These are phyloP conservation scores for Araneus ventricosus DNA, from an alignment of 1,140 invertebrate genomes.

Conservation along the genomic window DNA sequence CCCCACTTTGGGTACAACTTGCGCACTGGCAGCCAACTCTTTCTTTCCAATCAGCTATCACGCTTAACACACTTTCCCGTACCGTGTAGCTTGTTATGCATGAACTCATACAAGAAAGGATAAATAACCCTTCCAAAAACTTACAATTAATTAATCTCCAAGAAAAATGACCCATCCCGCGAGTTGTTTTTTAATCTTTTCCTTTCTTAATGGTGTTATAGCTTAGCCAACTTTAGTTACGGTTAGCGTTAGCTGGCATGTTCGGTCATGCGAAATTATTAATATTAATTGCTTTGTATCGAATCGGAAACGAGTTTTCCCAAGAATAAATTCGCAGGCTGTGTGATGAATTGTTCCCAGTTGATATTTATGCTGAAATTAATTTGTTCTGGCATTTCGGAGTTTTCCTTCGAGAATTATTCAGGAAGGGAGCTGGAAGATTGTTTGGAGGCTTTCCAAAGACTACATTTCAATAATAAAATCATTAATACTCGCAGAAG, in stretches of 20 bases:
- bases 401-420: slow-evolving; percentile 37
- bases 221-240: slow-evolving; percentile 62
- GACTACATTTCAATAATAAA: slow-evolving; percentile 67
- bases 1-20: neutral
- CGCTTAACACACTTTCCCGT: slow-evolving; percentile 49
- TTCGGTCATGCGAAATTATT: slow-evolving; percentile 67
- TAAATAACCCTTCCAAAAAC: slow-evolving; percentile 72
- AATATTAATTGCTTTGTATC: slow-evolving; percentile 67
- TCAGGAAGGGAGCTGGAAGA: neutral
- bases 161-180: slow-evolving; percentile 67
- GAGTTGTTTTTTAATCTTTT: slow-evolving; percentile 44
- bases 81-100: slow-evolving; percentile 46
- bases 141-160: slow-evolving; percentile 70
- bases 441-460: slow-evolving; percentile 60
- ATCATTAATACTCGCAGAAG: slow-evolving; percentile 55
- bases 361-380: slow-evolving; percentile 70
- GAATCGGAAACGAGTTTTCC: slow-evolving; percentile 63
- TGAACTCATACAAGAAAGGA: slow-evolving; percentile 50
- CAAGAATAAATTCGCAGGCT: slow-evolving; percentile 49
- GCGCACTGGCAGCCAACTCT: neutral
- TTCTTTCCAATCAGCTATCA: slow-evolving; percentile 65
- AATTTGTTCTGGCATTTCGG: slow-evolving; percentile 65
- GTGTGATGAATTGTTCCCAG: slow-evolving; percentile 65
- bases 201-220: slow-evolving; percentile 62
- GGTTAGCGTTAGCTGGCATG: slow-evolving; percentile 42